phyloP scores from a whole-genome alignment of 2,888 invertebrate genomes.

The Drosophila melanosoma region DNA sequence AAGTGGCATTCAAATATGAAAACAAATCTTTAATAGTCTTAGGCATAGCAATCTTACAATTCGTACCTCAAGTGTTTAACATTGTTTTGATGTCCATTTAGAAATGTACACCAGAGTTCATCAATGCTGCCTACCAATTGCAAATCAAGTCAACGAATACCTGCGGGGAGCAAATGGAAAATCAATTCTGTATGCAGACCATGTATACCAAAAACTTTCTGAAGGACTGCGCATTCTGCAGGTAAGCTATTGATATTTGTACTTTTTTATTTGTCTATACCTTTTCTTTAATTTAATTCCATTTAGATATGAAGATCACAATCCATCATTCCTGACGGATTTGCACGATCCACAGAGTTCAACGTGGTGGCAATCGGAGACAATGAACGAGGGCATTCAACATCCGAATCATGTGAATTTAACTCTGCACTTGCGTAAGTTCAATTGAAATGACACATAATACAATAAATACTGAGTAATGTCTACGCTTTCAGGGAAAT shows the following conservation, averaged over 20 bases:
- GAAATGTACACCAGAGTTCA: slow-evolving; percentile 98
- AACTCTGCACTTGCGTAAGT: slow-evolving; percentile 93
- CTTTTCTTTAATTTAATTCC: background rate
- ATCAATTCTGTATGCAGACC: slow-evolving; percentile 96
- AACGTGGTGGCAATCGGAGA: slow-evolving; percentile 99
- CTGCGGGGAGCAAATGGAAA: slow-evolving; percentile 93
- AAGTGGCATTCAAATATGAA: background rate
- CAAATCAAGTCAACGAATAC: slow-evolving; percentile 97
- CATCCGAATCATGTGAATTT: slow-evolving; percentile 97
- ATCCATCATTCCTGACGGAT: slow-evolving; percentile 93
- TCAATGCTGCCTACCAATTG: slow-evolving; percentile 96
- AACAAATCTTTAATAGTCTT: background rate
- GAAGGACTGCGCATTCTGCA: slow-evolving; percentile 93
- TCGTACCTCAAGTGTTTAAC: background rate
- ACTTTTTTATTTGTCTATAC: accelerated
- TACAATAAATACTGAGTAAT: background rate
- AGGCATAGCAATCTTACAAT: background rate
- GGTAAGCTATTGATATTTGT: slow-evolving; percentile 75
- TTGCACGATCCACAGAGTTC: slow-evolving; percentile 95
- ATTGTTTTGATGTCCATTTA: slow-evolving; percentile 83
- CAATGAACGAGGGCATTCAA: slow-evolving; percentile 97
- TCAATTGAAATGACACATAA: background rate
- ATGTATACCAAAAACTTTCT: slow-evolving; percentile 88
- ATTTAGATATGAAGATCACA: slow-evolving; percentile 87
- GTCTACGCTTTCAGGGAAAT: slow-evolving; percentile 90